phyloP scores from a whole-genome alignment of 2,888 invertebrate species.

The Glaucopsyche alexis region DNA sequence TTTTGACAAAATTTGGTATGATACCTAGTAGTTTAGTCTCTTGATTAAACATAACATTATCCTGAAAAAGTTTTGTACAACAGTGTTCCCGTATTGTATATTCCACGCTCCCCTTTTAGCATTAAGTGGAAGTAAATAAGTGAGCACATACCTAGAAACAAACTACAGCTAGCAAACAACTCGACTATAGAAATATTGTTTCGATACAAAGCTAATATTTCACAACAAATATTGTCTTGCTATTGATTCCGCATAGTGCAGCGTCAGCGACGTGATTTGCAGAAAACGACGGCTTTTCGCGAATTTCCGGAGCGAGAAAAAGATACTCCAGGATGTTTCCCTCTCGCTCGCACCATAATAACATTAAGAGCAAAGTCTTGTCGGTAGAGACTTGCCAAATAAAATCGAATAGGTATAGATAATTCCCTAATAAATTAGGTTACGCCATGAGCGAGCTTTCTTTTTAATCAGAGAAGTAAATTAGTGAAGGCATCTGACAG shows the following conservation, averaged over 20 bases:
- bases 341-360: conserved; percentile 20
- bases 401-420: conserved; percentile 7
- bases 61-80: too few relatives aligned
- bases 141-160: neutral
- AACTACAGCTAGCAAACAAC: neutral
- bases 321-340: neutral
- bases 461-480: conserved; percentile 6
- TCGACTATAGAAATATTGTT: neutral
- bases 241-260: conserved; percentile 1
- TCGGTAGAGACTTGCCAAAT: conserved; percentile 12
- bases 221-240: conserved; percentile 10
- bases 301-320: conserved; percentile 6
- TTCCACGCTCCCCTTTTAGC: too few relatives aligned
- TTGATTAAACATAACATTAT: too few relatives aligned
- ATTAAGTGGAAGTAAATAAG: too few relatives aligned
- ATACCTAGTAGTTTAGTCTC: too few relatives aligned
- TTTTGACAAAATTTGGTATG: too few relatives aligned
- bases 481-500: neutral
- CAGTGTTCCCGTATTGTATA: too few relatives aligned
- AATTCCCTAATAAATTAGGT: conserved; percentile 16
- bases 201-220: conserved; percentile 20
- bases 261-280: conserved; percentile 7
- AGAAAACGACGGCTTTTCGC: conserved; percentile 11
- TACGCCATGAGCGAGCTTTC: conserved; percentile 9
- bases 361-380: conserved; percentile 24